phyloP scores from a whole-genome alignment of 2,797 vertebrate genomes.

The Natrix natrix region DNA sequence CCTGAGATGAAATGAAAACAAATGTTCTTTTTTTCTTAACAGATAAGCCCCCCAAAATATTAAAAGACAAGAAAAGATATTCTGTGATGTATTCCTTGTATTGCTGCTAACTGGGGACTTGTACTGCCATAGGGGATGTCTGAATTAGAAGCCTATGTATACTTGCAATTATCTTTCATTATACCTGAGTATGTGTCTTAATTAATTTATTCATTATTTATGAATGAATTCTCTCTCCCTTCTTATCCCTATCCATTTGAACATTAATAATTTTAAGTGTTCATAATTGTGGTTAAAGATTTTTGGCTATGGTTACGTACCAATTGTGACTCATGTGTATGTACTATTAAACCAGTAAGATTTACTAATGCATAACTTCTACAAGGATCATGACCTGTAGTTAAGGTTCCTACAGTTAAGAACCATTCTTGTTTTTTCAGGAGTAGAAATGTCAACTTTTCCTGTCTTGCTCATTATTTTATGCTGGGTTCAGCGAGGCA shows the following conservation, averaged over 20 bases:
- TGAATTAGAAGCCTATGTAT: conserved; percentile 37
- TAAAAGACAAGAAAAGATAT: conserved; percentile 6
- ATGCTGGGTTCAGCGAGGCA: background rate
- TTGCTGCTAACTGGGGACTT: conserved; percentile 34
- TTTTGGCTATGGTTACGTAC: conserved; percentile 12
- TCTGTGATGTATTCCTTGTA: conserved; percentile 18
- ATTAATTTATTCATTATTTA: conserved; percentile 56
- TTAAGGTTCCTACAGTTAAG: background rate
- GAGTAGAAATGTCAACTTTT: conserved; percentile 6
- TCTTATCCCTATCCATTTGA: conserved; percentile 31
- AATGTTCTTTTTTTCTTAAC: background rate
- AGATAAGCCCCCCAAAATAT: conserved; percentile 30
- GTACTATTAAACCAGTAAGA: background rate
- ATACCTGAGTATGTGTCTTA: conserved; percentile 53
- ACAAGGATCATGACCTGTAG: background rate
- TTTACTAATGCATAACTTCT: background rate
- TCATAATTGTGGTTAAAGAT: conserved; percentile 39
- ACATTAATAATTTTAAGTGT: conserved; percentile 46
- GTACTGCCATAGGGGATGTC: conserved; percentile 8
- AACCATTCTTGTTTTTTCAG: background rate
- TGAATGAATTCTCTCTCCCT: conserved; percentile 50
- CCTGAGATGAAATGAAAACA: conserved; percentile 27
- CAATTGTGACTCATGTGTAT: background rate
- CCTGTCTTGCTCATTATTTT: background rate
- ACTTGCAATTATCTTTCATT: conserved; percentile 53